Evolutionary conservation across 2,888 invertebrate genomes (phyloP), one percentile per base, ranked within the genome.

Genomic region (Nephrotoma guestfalica): DNA sequence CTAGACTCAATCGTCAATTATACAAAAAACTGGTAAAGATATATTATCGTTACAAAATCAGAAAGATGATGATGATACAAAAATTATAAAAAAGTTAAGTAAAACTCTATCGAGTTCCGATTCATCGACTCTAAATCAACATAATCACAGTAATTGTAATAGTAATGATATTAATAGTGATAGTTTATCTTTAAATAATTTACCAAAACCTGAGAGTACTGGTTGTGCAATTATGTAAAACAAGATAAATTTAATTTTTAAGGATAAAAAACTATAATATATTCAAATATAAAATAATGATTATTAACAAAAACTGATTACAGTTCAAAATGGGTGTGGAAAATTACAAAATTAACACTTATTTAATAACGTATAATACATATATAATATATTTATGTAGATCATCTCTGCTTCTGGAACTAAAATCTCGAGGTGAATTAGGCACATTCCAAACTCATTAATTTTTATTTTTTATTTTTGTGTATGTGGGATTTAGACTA

Each of bases 101-200:
- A 85, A 85, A 43, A 85, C 41, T 6, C 43, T 85, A 85, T 85
- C 85, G 43, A 85, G 43, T 85, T 85, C 85, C n/a, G 85, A 85
- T 45, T 43, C 85, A 13, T 43, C 85, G 45, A 85, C 41, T 9
- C 43, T 85, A 85, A 85, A 43, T 45, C 42, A 41, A 7, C 41
- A 43, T 43, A 85, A 15, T 43, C 85, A 85, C 41, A 85, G 11
- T 85, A 85, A 43, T 41, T 4, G 9, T 41, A 85, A 85, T 85
- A 85, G 43, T 85, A 43, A 43, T 85, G 85, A 85, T 85, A 85
- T 85, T 85, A 85, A 85, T 85, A 85, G 85, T 85, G 85, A 85
- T 43, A 85, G 45, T 85, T 43, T 85, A 9, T 85, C 85, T 18
- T 43, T 85, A 43, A 42, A 30, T 43, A 43, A 45, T 85, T 43